Conservation (phyloP, 2,888 invertebrate genomes). For the Cantharis rustica region DNA sequence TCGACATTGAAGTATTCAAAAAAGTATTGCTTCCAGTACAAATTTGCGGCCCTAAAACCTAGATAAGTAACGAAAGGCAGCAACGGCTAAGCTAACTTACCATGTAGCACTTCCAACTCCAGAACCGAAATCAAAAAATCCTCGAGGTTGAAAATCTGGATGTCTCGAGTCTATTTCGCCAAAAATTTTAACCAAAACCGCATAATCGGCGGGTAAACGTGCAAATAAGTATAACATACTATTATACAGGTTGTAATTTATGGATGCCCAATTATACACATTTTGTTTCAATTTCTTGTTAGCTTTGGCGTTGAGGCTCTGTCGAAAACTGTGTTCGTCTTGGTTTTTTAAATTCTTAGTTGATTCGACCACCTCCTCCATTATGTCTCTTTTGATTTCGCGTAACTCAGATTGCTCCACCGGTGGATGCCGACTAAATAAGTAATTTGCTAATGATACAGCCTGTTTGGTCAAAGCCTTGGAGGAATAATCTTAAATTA, state of each 20-base stretch:
- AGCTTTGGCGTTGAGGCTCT: constrained; percentile 61
- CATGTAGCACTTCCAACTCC: constrained; percentile 87
- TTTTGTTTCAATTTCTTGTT: constrained; percentile 63
- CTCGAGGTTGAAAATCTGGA: constrained; percentile 72
- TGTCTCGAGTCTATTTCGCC: constrained; percentile 71
- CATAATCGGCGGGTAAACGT: constrained; percentile 77
- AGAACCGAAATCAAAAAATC: constrained; percentile 90
- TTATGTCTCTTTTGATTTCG: constrained; percentile 56
- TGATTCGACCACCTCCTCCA: constrained; percentile 42
- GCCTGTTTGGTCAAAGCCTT: constrained; percentile 63
- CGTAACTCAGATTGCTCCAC: constrained; percentile 63
- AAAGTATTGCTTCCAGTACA: constrained; percentile 72
- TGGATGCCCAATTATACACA: constrained; percentile 75
- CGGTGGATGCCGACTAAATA: constrained; percentile 68
- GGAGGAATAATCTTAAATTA: constrained; percentile 59
- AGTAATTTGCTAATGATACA: constrained; percentile 62
- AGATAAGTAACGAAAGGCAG: background rate
- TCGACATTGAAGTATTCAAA: constrained; percentile 89
- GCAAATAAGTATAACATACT: constrained; percentile 72
- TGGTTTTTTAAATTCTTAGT: constrained; percentile 51
- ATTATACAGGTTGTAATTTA: constrained; percentile 69
- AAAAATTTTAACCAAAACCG: constrained; percentile 71
- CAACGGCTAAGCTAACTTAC: constrained; percentile 53
- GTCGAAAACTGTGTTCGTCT: constrained; percentile 55
- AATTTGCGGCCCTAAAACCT: constrained; percentile 65